Percentiles rank a stretch among this genome's conserved stretches.
Evolutionary conservation across 92 coral and sea anemone genomes (phyloP).

Genomic region (Montipora capitata): DNA sequence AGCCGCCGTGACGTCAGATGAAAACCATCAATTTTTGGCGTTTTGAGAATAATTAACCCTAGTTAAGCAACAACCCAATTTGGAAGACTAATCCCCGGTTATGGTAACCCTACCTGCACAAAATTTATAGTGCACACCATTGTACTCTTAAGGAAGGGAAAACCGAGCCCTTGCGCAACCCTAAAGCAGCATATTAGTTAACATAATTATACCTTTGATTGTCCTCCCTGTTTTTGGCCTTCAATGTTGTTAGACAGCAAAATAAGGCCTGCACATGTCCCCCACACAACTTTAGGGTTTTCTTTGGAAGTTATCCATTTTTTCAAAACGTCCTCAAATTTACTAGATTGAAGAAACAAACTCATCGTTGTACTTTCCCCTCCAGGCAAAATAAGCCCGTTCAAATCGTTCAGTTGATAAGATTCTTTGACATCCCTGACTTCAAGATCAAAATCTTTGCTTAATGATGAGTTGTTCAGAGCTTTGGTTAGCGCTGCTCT

Average conservation of each 20-base stretch:
- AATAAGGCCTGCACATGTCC: slow-evolving; percentile 97
- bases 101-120: no score
- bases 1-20: no score
- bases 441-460: slow-evolving; percentile 66
- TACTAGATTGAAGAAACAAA: slow-evolving; percentile 78
- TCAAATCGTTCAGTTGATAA: slow-evolving; percentile 72
- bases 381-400: slow-evolving; percentile 94
- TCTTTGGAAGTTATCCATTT: slow-evolving; percentile 81
- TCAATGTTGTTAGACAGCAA: slow-evolving; percentile 88
- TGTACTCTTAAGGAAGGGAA: no score
- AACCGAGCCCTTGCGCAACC: no score
- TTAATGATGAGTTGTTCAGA: slow-evolving; percentile 51
- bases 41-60: no score
- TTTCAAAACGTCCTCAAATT: slow-evolving; percentile 75
- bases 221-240: slow-evolving; percentile 87
- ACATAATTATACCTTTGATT: slow-evolving; percentile 68
- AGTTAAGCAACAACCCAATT: no score
- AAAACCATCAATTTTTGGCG: no score
- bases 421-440: slow-evolving; percentile 87
- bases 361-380: slow-evolving; percentile 97
- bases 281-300: slow-evolving; percentile 83
- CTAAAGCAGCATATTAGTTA: no score
- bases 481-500: slow-evolving; percentile 85
- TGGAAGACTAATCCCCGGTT: no score
- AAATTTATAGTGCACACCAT: no score